Evolutionary conservation across 1,140 invertebrate genomes (phyloP), one percentile per base, ranked within the genome.

Genomic region (Drosophila yakuba): DNA sequence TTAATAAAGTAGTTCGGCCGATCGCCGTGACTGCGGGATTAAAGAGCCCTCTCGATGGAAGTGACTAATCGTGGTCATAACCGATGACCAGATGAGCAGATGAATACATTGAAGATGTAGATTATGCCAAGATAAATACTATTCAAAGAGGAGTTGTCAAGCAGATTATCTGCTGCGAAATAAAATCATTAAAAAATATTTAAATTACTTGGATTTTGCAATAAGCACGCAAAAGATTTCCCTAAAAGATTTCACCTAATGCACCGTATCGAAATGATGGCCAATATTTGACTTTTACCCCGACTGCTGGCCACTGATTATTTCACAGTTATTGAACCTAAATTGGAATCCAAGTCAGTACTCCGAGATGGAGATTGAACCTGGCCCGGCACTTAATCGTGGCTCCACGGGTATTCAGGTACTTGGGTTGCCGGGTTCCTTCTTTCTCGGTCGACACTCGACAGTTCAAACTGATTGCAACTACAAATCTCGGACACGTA

Each of bases 401-500:
- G 59, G 78, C 64, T 52, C 78, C 80, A 73, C 59, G 45, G 32
- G 32, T 32, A 32, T 7, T 8, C 32, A 32, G 28, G 28, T 28
- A 6, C 0, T 6, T 6, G 6, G 6, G 28, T 32, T 8, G 1
- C 28, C 32, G 32, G 71, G 59, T 14, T 61, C 47, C 57, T 36
- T 12, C 41, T 25, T 28, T 48, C 45, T 32, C 15, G 17, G 20
- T 43, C 50, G 3, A 48, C 66, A 72, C 68, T 72, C 86, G 43
- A 63, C 74, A 80, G 82, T 85, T 86, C 82, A 86, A 85, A 68
- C 66, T 85, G 82, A 85, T 85, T 86, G 78, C 80, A 82, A 78
- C 79, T 68, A 72, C 59, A 81, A 76, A 81, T 81, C 54, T 62
- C 75, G 35, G 61, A 62, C 79, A 88, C 80, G 84, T 84, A 83